Percentiles rank a stretch among this genome's conserved stretches.
phyloP scores from a whole-genome alignment of 2,888 invertebrate genomes.

The Xylocampa areola region DNA sequence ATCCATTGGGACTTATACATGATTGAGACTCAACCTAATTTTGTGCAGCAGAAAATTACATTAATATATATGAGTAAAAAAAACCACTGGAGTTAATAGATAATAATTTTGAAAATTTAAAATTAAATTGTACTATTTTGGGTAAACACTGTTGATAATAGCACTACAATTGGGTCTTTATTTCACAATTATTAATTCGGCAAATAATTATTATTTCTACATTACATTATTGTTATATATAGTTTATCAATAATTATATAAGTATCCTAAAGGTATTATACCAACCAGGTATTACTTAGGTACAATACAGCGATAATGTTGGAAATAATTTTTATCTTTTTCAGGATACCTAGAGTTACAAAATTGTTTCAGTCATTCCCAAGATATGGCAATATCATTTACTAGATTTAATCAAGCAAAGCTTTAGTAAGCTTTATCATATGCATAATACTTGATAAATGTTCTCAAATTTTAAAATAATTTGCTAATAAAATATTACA shows the following conservation, averaged over 20 bases:
- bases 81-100: slow-evolving; percentile 56
- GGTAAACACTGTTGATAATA: slow-evolving; percentile 66
- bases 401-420: slow-evolving; percentile 45
- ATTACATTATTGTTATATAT: slow-evolving; percentile 42
- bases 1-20: slow-evolving; percentile 76
- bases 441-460: slow-evolving; percentile 45
- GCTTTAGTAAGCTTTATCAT: slow-evolving; percentile 37
- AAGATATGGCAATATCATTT: slow-evolving; percentile 23
- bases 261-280: slow-evolving; percentile 37
- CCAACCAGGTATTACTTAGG: slow-evolving; percentile 17
- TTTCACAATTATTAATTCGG: slow-evolving; percentile 44
- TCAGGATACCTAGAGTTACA: too few relatives aligned
- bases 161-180: slow-evolving; percentile 44
- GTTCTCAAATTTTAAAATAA: slow-evolving; percentile 38
- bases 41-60: slow-evolving; percentile 69
- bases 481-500: slow-evolving; percentile 29
- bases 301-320: slow-evolving; percentile 28
- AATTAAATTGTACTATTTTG: slow-evolving; percentile 72
- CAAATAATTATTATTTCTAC: slow-evolving; percentile 47
- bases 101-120: slow-evolving; percentile 58
- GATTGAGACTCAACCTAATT: slow-evolving; percentile 61
- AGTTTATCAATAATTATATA: slow-evolving; percentile 39
- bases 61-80: slow-evolving; percentile 51
- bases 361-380: slow-evolving; percentile 35
- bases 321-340: too few relatives aligned